Base-by-base conservation (phyloP, 2,888 invertebrate species). In the Odontocolon sp. region DNA sequence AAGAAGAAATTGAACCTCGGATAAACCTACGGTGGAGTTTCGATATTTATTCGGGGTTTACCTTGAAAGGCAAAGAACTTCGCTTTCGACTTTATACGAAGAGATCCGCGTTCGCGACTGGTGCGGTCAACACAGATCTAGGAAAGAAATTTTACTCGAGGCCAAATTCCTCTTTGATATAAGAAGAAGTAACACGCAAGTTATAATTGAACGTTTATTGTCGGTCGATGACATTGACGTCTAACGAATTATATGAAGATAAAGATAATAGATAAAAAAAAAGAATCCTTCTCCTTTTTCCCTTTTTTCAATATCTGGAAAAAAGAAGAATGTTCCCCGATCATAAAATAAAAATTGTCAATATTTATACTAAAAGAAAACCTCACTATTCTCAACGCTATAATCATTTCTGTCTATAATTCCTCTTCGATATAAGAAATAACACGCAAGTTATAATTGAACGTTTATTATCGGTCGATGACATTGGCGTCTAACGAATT, bases 51-150 rank as follows among this genome's bases (percentile, higher is more conserved):
- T 71, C 31, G 56, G 59, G 28, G 54, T 71, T 77, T 33, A 47
- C 76, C 76, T 77, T 77, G 71, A 68, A 68, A 63, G 66, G 36
- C 63, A 38, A 18, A 66, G 59, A 33, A 14, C 14, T 47, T 47
- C 47, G 11, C 26, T 26, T 47, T 47, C 47, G 21, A 56, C 54
- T 38, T 61, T 38, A 50, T 77, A 8, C 28, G 45, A 56, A 40
- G 42, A 77, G 71, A 77, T 77, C 76, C 76, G 76, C 67, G 28
- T 76, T 67, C 59, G 38, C 21, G 54, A 50, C 28, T 45, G 36
- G 21, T 33, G 36, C 36, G 33, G 8, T 26, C 40, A 26, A 14
- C 21, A 6, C 14, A 38, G 4, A 6, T 11, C 50, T 11, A 42
- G 45, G 18, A 26, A 8, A 33, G 28, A 36, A 9, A 26, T 42